Percentiles rank a stretch among this genome's conserved stretches.
Evolutionary conservation across 2,113 vertebrate genomes (phyloP).

Genomic region (Tachysurus vachellii): DNA sequence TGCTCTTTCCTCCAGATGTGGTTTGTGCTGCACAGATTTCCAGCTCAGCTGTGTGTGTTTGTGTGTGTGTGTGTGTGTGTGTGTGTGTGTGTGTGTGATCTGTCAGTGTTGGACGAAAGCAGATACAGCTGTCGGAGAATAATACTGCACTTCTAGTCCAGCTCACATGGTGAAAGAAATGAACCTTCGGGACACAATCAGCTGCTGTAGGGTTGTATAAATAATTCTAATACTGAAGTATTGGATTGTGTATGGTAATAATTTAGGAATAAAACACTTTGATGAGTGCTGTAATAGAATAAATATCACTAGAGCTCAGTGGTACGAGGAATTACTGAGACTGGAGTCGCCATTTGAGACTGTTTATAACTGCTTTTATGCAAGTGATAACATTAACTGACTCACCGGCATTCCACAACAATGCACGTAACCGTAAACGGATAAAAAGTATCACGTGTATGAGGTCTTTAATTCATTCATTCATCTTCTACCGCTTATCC

Average conservation of each 20-base stretch:
- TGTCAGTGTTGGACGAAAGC: constrained; percentile 18
- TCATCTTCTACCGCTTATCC: too few species aligned
- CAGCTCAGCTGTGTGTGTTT: constrained; percentile 42
- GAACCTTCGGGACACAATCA: not conserved
- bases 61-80: constrained; percentile 40
- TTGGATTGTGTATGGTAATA: not conserved
- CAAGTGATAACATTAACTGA: not conserved
- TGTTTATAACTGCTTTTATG: not conserved
- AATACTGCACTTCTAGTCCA: not conserved
- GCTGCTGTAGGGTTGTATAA: too few species aligned
- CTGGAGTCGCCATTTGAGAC: not conserved
- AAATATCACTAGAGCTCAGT: not conserved
- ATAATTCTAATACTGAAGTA: not conserved
- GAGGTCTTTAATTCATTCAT: not conserved
- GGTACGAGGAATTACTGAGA: not conserved
- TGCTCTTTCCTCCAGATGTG: constrained; percentile 36
- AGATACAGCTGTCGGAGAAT: constrained; percentile 25
- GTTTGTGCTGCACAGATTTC: not conserved
- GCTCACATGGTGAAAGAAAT: not conserved
- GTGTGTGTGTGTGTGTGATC: constrained; percentile 26
- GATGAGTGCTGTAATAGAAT: not conserved
- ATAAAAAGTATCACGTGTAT: not conserved
- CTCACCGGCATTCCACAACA: not conserved
- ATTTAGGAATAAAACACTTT: not conserved
- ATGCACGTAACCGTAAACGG: not conserved